Evolutionary conservation across 2,888 invertebrate species (phyloP).

Genomic region (Linyphia triangularis): DNA sequence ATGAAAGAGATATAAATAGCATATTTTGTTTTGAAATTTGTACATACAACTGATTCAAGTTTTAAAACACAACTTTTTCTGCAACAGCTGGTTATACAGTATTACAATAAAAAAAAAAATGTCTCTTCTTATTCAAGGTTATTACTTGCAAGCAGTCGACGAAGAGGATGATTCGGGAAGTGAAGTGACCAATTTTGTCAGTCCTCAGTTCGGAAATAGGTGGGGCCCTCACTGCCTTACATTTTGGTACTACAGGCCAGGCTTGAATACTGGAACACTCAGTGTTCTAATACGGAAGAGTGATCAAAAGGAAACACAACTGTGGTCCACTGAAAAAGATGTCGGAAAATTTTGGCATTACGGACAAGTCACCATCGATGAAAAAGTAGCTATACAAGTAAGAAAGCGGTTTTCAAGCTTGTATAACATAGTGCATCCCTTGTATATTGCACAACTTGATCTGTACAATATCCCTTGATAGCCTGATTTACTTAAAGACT

Average conservation of each 20-base stretch:
- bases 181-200: constrained; percentile 36
- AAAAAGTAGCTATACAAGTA: constrained; percentile 28
- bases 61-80: no score
- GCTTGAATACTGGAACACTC: constrained; percentile 31
- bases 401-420: no score
- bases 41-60: no score
- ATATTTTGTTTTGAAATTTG: no score
- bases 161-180: not conserved
- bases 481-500: no score
- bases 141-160: constrained; percentile 63
- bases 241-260: constrained; percentile 69
- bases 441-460: no score
- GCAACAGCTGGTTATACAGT: no score
- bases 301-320: not conserved
- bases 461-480: no score
- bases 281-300: constrained; percentile 4
- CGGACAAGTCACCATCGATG: constrained; percentile 47
- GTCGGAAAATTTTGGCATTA: constrained; percentile 67
- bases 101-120: not conserved
- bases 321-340: constrained; percentile 42
- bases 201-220: not conserved
- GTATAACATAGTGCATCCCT: no score
- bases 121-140: constrained; percentile 27
- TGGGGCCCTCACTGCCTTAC: constrained; percentile 71
- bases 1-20: no score